These are phyloP conservation scores for Phalacrocorax pelagicus DNA, from an alignment of 2,113 vertebrate species.

Conservation along the genomic window DNA sequence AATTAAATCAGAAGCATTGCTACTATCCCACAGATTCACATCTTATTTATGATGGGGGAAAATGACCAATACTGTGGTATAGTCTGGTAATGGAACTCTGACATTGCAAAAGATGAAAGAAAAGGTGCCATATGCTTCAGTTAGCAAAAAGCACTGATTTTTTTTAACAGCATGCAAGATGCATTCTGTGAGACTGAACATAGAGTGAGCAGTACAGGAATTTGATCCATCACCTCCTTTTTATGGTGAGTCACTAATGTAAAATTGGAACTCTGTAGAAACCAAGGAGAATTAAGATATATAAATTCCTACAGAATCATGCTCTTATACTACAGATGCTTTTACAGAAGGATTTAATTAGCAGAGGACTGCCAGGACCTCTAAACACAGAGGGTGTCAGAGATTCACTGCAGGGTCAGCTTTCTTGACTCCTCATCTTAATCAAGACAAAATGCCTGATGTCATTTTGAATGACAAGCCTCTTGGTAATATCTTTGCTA, in stretches of 20 bases:
- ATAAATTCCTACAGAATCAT: background rate
- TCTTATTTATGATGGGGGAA: background rate
- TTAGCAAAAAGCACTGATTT: background rate
- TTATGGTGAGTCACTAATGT: background rate
- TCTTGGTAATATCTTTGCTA: background rate
- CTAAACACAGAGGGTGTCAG: background rate
- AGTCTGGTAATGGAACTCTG: background rate
- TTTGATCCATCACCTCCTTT: background rate
- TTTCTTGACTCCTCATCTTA: background rate
- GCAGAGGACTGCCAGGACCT: background rate
- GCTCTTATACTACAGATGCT: background rate
- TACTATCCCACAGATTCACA: background rate
- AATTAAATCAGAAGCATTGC: background rate
- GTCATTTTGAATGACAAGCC: background rate
- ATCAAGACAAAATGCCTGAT: background rate
- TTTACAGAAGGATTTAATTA: background rate
- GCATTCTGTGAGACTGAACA: background rate
- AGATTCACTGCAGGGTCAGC: background rate
- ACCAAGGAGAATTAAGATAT: background rate
- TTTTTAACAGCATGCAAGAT: background rate
- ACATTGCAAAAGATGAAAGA: background rate
- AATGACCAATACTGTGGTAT: background rate
- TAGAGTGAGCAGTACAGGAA: background rate
- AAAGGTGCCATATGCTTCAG: background rate
- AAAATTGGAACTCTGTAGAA: background rate